These are phyloP conservation scores for Lagenorhynchus albirostris DNA, from an alignment of 2,113 vertebrate species.

Conservation along the genomic window DNA sequence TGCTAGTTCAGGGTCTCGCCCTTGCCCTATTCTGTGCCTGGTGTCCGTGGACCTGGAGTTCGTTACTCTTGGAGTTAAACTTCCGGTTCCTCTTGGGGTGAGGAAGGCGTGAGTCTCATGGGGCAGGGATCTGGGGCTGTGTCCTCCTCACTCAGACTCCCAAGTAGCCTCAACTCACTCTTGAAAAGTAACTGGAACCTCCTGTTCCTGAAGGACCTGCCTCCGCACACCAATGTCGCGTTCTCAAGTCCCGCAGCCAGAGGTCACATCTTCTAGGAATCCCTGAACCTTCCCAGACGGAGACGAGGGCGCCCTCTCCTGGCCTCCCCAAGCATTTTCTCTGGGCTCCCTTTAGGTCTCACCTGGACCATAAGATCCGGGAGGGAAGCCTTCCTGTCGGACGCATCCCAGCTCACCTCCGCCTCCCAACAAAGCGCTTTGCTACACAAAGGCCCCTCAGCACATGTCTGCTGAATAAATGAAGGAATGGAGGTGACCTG, in stretches of 20 bases:
- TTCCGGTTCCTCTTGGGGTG: background rate
- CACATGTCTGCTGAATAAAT: background rate
- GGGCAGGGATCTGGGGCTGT: background rate
- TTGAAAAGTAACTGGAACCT: background rate
- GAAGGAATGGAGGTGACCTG: accelerated
- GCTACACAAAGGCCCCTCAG: background rate
- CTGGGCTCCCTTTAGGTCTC: background rate
- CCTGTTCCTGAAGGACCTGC: too few relatives aligned
- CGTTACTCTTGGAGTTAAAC: background rate
- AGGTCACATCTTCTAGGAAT: background rate
- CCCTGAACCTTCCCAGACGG: background rate
- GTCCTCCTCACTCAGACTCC: background rate
- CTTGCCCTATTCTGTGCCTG: background rate
- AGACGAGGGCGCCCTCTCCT: background rate
- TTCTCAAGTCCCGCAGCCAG: background rate
- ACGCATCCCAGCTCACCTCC: background rate
- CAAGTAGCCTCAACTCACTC: background rate
- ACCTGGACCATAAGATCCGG: too few relatives aligned
- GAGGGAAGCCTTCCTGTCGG: accelerated
- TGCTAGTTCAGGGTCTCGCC: background rate
- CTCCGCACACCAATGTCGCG: background rate
- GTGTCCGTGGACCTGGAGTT: too few relatives aligned
- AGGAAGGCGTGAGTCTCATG: accelerated
- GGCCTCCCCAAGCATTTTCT: background rate
- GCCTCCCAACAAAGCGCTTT: accelerated